Evolutionary conservation across 2,113 vertebrate species (phyloP).

Genomic region (Hippocampus zosterae): DNA sequence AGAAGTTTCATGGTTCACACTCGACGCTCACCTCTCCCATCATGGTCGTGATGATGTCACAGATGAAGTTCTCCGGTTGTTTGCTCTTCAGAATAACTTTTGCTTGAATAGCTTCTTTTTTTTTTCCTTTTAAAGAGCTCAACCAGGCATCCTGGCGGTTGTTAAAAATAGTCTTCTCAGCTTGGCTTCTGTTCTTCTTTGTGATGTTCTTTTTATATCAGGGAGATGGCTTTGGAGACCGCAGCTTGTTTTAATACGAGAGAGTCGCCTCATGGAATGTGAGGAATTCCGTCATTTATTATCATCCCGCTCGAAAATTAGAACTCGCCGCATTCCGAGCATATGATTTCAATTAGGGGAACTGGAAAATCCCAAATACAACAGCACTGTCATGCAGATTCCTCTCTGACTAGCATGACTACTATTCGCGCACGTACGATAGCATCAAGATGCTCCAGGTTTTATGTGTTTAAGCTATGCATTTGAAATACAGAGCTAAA

Average conservation of each 20-base stretch:
- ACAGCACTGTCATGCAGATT: slow-evolving; percentile 32
- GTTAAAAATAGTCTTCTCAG: slow-evolving; percentile 58
- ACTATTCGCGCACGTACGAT: not conserved
- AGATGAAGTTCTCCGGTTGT: no score
- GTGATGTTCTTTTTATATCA: slow-evolving; percentile 60
- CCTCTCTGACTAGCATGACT: slow-evolving; percentile 1
- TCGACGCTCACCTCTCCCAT: no score
- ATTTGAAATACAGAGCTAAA: not conserved
- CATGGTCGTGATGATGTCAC: no score
- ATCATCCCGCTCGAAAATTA: slow-evolving; percentile 56
- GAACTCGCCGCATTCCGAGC: slow-evolving; percentile 42
- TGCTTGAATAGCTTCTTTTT: slow-evolving; percentile 23
- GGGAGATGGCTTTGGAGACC: slow-evolving; percentile 51
- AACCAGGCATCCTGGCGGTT: slow-evolving; percentile 42
- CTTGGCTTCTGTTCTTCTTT: slow-evolving; percentile 60
- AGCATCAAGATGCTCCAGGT: not conserved
- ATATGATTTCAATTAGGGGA: slow-evolving; percentile 60
- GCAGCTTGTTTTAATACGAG: slow-evolving; percentile 58
- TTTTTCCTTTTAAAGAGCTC: not conserved
- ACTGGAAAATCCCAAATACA: slow-evolving; percentile 49
- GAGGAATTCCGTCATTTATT: slow-evolving; percentile 65
- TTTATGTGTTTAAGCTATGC: not conserved
- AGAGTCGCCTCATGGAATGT: slow-evolving; percentile 58
- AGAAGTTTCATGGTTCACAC: no score
- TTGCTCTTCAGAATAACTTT: slow-evolving; percentile 4